Percentiles rank a stretch among this genome's conserved stretches.
Conservation (phyloP, 2,113 vertebrate species). For the Bos taurus region DNA sequence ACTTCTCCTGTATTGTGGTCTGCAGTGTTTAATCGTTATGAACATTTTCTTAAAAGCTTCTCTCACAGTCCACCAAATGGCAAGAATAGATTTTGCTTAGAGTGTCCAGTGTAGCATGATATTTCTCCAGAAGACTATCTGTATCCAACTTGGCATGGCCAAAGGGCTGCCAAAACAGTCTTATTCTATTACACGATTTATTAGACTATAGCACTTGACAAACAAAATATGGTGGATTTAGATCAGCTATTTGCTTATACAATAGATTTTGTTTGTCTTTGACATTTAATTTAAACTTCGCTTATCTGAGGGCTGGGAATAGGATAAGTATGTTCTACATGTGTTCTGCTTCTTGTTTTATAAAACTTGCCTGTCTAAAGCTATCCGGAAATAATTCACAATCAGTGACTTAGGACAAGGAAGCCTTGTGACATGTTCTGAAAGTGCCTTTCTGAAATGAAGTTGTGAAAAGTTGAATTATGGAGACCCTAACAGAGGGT, state of each 20-base stretch:
- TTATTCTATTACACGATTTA: not conserved
- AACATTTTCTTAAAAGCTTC: not conserved
- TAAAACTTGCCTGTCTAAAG: not conserved
- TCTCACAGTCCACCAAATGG: not conserved
- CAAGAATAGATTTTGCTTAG: not conserved
- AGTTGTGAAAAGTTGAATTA: conserved; percentile 57
- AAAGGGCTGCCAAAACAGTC: not conserved
- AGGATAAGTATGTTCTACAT: not conserved
- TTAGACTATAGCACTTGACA: conserved; percentile 17
- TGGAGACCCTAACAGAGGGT: conserved; percentile 33
- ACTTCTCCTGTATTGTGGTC: not conserved
- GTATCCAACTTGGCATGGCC: not conserved
- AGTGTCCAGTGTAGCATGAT: conserved; percentile 10
- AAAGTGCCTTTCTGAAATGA: not conserved
- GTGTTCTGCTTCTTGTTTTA: not conserved
- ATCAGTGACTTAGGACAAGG: conserved; percentile 11
- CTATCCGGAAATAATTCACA: not conserved
- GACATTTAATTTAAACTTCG: conserved; percentile 50
- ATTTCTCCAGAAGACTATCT: conserved; percentile 17
- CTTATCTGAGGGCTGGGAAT: not conserved
- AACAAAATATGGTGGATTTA: conserved; percentile 11
- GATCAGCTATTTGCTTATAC: conserved; percentile 44
- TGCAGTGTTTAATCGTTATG: not conserved
- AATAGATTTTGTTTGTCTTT: not conserved
- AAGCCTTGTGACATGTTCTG: not conserved